Percentiles rank a stretch among this genome's conserved stretches.
Conservation (phyloP, 2,888 invertebrate species). For the Elysia crispata region DNA sequence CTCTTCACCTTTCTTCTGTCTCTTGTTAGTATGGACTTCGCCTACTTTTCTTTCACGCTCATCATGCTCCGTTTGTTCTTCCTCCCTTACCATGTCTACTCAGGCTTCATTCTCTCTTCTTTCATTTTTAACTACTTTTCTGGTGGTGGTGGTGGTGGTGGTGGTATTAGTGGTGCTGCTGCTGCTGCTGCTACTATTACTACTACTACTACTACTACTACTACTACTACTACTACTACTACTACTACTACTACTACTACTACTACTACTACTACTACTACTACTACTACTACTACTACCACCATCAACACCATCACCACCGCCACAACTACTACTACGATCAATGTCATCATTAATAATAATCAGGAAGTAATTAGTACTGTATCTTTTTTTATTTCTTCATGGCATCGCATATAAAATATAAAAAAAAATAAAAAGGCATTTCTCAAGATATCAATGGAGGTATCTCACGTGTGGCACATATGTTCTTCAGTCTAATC, state of each 20-base stretch:
- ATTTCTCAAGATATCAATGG: too few species aligned
- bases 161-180: too few species aligned
- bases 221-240: constrained; percentile 40
- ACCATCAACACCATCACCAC: constrained; percentile 22
- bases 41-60: too few species aligned
- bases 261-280: constrained; percentile 46
- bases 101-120: neutral
- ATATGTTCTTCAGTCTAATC: too few species aligned
- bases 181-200: constrained; percentile 36
- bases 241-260: constrained; percentile 25
- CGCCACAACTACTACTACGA: constrained; percentile 41
- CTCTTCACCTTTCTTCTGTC: too few species aligned
- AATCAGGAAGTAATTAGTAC: constrained; percentile 28
- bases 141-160: too few species aligned
- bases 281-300: constrained; percentile 43
- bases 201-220: constrained; percentile 38
- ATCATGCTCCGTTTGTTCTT: too few species aligned
- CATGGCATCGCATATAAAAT: too few species aligned
- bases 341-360: constrained; percentile 38
- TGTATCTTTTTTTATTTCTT: constrained; percentile 34
- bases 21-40: too few species aligned
- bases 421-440: too few species aligned
- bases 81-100: too few species aligned
- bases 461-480: too few species aligned
- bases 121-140: constrained; percentile 24